Evolutionary conservation across 2,888 invertebrate genomes (phyloP).

Genomic region (Melanchra persicariae): DNA sequence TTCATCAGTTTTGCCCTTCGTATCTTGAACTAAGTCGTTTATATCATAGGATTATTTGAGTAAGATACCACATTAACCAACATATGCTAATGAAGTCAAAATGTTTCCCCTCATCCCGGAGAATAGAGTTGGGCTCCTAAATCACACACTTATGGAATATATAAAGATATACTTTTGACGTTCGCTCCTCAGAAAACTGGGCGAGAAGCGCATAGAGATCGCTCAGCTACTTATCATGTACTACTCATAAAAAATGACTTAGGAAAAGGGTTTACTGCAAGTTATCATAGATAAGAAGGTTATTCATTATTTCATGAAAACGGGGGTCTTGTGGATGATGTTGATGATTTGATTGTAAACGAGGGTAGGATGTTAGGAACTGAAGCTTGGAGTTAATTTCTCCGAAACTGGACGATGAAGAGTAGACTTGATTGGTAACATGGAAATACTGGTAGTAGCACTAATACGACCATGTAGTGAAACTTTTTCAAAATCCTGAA

Average conservation of each 20-base stretch:
- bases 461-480: background rate
- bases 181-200: conserved; percentile 11
- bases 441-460: background rate
- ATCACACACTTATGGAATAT: conserved; percentile 52
- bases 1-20: background rate
- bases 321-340: background rate
- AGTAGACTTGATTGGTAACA: background rate
- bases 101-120: conserved; percentile 39
- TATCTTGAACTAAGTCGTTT: conserved; percentile 34
- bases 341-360: background rate
- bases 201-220: conserved; percentile 21
- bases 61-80: conserved; percentile 52
- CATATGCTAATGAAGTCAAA: conserved; percentile 60
- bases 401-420: too few relatives aligned
- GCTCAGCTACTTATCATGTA: conserved; percentile 22
- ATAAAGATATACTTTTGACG: conserved; percentile 38
- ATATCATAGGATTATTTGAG: conserved; percentile 48
- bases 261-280: conserved; percentile 4
- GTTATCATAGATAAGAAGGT: conserved; percentile 31
- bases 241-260: conserved; percentile 35
- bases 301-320: conserved; percentile 14
- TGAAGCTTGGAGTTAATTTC: background rate
- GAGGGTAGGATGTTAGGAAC: background rate
- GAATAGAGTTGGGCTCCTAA: conserved; percentile 44
- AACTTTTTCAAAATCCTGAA: background rate